phyloP scores from a whole-genome alignment of 1,140 invertebrate genomes.

The Mizuhopecten yessoensis region DNA sequence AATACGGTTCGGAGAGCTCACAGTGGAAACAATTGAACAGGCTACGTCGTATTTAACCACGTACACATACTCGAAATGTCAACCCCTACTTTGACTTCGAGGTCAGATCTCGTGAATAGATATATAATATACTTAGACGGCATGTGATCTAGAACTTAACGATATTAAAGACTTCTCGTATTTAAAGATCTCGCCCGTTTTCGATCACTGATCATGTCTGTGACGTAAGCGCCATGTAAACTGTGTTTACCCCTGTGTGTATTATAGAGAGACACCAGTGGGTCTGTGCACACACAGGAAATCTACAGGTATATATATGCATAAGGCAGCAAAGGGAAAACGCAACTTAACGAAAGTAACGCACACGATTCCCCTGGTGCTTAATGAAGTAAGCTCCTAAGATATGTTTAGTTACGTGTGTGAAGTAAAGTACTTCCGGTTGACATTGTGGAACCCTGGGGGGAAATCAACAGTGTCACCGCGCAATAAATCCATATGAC shows the following conservation, averaged over 20 bases:
- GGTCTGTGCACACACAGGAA: not conserved
- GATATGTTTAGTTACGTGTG: not conserved
- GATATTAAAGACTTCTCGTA: not conserved
- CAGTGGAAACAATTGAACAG: slow-evolving; percentile 27
- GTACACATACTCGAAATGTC: slow-evolving; percentile 26
- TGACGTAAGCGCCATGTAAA: not conserved
- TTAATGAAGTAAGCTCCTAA: not conserved
- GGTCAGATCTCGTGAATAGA: not conserved
- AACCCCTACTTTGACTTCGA: not conserved
- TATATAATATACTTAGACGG: not conserved
- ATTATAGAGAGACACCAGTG: not conserved
- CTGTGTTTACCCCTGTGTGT: not conserved
- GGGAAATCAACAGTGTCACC: not conserved
- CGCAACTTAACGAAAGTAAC: not conserved
- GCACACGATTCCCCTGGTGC: not conserved
- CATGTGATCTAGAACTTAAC: not conserved
- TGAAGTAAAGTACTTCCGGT: not conserved
- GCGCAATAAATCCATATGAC: not conserved
- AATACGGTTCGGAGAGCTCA: not conserved
- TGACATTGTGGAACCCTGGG: not conserved
- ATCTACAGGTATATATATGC: not conserved
- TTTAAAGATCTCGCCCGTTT: not conserved
- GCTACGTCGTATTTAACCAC: not conserved
- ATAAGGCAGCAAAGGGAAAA: not conserved
- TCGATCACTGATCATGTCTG: not conserved